These are phyloP conservation scores for Chrysochloris asiatica DNA, from an alignment of 2,113 vertebrate species.

Conservation along the genomic window DNA sequence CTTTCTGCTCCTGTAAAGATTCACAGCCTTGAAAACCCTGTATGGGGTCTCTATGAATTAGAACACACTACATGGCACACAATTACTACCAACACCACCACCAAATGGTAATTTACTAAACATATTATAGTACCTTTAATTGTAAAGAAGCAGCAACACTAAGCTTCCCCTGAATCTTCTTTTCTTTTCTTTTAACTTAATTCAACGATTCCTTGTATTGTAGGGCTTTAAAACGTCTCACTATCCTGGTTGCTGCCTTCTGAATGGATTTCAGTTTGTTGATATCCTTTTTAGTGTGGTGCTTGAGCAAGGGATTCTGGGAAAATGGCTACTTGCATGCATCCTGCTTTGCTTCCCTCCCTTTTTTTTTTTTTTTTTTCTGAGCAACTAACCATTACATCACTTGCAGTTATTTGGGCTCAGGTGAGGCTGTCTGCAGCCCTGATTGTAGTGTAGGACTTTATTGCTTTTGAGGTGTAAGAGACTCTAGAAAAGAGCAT, in stretches of 20 bases:
- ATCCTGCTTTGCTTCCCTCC: neutral
- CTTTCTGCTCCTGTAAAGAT: no score
- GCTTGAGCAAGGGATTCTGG: neutral
- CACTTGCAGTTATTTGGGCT: neutral
- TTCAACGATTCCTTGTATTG: neutral
- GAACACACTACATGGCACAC: no score
- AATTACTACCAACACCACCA: no score
- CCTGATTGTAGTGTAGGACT: neutral
- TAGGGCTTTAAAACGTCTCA: neutral
- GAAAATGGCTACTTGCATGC: neutral
- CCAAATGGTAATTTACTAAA: no score
- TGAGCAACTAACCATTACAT: neutral
- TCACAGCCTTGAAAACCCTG: no score
- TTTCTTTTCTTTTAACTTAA: neutral
- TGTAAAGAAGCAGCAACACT: neutral
- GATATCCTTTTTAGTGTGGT: neutral
- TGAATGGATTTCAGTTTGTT: neutral
- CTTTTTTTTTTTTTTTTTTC: neutral
- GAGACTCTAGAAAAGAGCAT: neutral
- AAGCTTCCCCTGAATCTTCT: neutral
- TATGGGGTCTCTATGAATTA: no score
- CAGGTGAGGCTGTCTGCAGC: neutral
- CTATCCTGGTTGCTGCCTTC: neutral
- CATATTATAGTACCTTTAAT: neutral
- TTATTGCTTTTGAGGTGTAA: neutral